Conservation (phyloP, 2,113 vertebrate species). For the Perognathus longimembris region DNA sequence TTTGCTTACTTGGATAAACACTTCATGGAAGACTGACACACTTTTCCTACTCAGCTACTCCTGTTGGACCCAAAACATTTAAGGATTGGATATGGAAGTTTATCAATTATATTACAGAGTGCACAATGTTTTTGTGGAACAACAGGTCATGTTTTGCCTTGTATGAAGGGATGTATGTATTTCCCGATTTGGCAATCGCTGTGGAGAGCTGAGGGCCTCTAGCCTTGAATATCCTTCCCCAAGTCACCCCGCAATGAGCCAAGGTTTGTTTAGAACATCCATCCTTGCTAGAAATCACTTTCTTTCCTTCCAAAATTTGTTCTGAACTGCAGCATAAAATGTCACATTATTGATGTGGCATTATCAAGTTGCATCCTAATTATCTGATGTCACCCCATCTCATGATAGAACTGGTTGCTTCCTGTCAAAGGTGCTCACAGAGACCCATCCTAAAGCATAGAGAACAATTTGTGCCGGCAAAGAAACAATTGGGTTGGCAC, state of each 20-base stretch:
- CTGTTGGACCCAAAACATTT: neutral
- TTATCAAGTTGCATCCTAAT: constrained; percentile 64
- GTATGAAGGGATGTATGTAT: neutral
- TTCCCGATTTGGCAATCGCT: neutral
- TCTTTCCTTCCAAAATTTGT: constrained; percentile 46
- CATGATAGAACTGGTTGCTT: constrained; percentile 61
- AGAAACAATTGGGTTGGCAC: constrained; percentile 32
- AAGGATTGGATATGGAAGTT: constrained; percentile 10
- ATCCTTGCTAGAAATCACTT: constrained; percentile 50
- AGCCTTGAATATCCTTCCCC: neutral
- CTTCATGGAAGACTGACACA: neutral
- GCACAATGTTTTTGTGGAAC: neutral
- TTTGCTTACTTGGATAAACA: constrained; percentile 33
- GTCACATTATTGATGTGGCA: constrained; percentile 63
- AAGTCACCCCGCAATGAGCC: neutral
- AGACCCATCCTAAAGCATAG: constrained; percentile 1
- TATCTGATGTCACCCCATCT: constrained; percentile 71
- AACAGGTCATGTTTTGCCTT: neutral
- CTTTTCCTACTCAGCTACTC: neutral
- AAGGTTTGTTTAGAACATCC: constrained; percentile 58
- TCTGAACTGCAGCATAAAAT: constrained; percentile 69
- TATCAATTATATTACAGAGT: neutral
- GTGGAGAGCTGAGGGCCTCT: neutral
- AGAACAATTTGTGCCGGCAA: constrained; percentile 39
- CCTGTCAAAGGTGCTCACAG: constrained; percentile 65